Conservation (phyloP, 2,888 invertebrate genomes). For the Odiellus spinosus region DNA sequence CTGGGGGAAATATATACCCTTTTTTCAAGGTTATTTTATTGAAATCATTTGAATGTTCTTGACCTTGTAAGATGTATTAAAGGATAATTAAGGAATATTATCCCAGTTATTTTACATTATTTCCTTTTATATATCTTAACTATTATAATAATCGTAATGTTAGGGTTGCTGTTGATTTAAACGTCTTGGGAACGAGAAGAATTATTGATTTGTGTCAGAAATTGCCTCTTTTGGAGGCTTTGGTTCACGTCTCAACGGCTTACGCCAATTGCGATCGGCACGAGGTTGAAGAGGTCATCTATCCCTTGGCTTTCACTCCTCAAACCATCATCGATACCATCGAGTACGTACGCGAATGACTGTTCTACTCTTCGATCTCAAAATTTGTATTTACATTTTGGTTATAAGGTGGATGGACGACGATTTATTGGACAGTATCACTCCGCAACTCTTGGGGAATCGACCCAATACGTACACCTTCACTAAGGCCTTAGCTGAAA, state of each 20-base stretch:
- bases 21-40: too few species aligned
- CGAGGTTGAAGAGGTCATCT: constrained; percentile 31
- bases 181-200: constrained; percentile 66
- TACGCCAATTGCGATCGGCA: constrained; percentile 40
- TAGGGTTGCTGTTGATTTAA: constrained; percentile 56
- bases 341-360: constrained; percentile 2
- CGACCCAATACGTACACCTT: constrained; percentile 85
- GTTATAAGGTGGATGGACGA: constrained; percentile 13
- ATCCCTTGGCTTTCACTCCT: constrained; percentile 28
- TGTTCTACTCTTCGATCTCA: too few species aligned
- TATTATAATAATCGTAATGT: too few species aligned
- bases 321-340: constrained; percentile 11
- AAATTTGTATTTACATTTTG: too few species aligned
- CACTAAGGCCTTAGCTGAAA: constrained; percentile 73
- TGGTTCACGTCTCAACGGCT: constrained; percentile 62
- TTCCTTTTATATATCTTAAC: too few species aligned
- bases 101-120: too few species aligned
- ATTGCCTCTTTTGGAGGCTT: constrained; percentile 32
- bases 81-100: too few species aligned
- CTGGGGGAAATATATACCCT: too few species aligned
- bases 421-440: constrained; percentile 8
- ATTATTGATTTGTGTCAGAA: constrained; percentile 58
- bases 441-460: constrained; percentile 36
- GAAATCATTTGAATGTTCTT: too few species aligned
- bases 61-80: too few species aligned